A percentile compares a stretch with the other conserved stretches of the same genome.
Conservation (phyloP, 1,140 invertebrate species). For the Chironomus tepperi region DNA sequence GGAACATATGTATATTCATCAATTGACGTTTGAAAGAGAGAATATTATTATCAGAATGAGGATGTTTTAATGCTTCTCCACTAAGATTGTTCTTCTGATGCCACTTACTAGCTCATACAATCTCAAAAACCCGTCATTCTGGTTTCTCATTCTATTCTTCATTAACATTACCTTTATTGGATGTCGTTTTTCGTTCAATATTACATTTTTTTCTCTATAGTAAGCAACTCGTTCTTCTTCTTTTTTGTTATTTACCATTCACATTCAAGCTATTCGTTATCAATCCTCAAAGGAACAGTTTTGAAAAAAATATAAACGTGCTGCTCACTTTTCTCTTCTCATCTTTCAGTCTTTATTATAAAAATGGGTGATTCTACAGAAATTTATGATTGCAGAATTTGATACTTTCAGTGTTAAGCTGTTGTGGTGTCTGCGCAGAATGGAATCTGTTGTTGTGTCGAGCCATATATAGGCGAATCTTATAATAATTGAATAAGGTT, state of each 20-base stretch:
- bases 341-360: too few species aligned
- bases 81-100: not conserved
- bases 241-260: too few species aligned
- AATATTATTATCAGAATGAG: not conserved
- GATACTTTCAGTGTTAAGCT: too few species aligned
- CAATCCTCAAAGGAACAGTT: not conserved
- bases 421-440: too few species aligned
- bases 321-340: not conserved
- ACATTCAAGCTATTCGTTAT: not conserved
- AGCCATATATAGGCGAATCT: too few species aligned
- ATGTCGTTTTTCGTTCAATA: not conserved
- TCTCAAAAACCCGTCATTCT: not conserved
- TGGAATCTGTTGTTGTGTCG: too few species aligned
- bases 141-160: not conserved
- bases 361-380: too few species aligned
- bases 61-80: not conserved
- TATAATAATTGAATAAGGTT: too few species aligned
- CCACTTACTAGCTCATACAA: not conserved
- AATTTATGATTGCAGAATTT: too few species aligned
- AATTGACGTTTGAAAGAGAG: not conserved
- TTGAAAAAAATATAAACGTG: not conserved
- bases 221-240: not conserved
- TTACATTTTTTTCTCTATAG: not conserved
- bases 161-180: not conserved
- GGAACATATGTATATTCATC: not conserved